Percentiles rank a stretch among this genome's conserved stretches.
These are phyloP conservation scores for Idaea aversata DNA, from an alignment of 2,888 invertebrate genomes.

Conservation along the genomic window DNA sequence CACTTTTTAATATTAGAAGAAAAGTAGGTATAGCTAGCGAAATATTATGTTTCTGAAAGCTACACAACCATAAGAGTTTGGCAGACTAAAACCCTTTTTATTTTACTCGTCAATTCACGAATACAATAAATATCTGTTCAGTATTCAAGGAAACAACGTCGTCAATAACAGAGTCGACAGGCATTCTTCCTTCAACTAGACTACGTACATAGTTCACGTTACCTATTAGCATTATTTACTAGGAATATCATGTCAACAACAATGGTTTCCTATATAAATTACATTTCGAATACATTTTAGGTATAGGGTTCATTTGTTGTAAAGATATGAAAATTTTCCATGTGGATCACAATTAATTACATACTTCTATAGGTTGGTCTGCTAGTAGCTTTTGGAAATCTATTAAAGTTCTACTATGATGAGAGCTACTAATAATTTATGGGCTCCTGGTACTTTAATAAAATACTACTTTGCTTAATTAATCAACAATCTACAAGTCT, in stretches of 20 bases:
- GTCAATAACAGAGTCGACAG: not conserved
- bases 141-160: not conserved
- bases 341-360: too few species aligned
- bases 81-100: not conserved
- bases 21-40: too few species aligned
- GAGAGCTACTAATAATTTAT: too few species aligned
- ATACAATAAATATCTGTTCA: not conserved
- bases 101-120: not conserved
- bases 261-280: not conserved
- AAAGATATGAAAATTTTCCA: too few species aligned
- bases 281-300: not conserved
- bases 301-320: not conserved
- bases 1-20: too few species aligned
- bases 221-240: not conserved
- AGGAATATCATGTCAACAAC: not conserved
- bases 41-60: not conserved
- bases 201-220: not conserved
- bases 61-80: not conserved
- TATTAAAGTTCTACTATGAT: too few species aligned
- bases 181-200: not conserved
- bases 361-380: too few species aligned
- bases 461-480: too few species aligned
- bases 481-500: too few species aligned
- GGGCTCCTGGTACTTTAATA: too few species aligned
- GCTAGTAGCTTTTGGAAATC: too few species aligned